Evolutionary conservation across 1,140 invertebrate species (phyloP).

Genomic region (Calycopis cecrops): DNA sequence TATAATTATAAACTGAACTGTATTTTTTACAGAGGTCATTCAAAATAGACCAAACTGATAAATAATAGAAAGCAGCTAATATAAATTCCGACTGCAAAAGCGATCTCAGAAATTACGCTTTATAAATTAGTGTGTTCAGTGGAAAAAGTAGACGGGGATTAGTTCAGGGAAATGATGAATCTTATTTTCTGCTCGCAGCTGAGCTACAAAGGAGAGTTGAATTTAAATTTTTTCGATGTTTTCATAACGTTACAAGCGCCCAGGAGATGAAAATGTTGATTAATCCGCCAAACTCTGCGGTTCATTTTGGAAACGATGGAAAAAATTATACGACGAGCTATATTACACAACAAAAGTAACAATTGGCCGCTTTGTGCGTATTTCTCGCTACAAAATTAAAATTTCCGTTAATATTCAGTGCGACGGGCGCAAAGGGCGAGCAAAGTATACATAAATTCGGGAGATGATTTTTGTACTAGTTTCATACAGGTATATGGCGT

Average conservation of each 20-base stretch:
- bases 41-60: too few species aligned
- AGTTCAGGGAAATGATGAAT: constrained; percentile 32
- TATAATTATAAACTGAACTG: too few species aligned
- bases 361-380: constrained; percentile 15
- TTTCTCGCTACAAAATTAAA: constrained; percentile 12
- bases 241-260: constrained; percentile 19
- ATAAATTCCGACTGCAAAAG: too few species aligned
- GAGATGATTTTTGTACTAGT: too few species aligned
- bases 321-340: constrained; percentile 22
- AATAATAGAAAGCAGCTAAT: too few species aligned
- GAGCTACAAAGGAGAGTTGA: constrained; percentile 31
- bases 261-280: constrained; percentile 27
- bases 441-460: too few species aligned
- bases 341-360: constrained; percentile 18
- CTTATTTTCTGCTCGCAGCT: constrained; percentile 31
- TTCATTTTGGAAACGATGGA: constrained; percentile 25
- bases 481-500: too few species aligned
- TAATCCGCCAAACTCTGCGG: constrained; percentile 27
- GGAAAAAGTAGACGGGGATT: constrained; percentile 22
- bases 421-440: too few species aligned
- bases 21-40: too few species aligned
- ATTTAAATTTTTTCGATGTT: constrained; percentile 36
- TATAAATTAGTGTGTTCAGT: constrained; percentile 10
- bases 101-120: too few species aligned
- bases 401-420: not conserved